These are phyloP conservation scores for Jaculus jaculus DNA, from an alignment of 2,113 vertebrate species.

Conservation along the genomic window DNA sequence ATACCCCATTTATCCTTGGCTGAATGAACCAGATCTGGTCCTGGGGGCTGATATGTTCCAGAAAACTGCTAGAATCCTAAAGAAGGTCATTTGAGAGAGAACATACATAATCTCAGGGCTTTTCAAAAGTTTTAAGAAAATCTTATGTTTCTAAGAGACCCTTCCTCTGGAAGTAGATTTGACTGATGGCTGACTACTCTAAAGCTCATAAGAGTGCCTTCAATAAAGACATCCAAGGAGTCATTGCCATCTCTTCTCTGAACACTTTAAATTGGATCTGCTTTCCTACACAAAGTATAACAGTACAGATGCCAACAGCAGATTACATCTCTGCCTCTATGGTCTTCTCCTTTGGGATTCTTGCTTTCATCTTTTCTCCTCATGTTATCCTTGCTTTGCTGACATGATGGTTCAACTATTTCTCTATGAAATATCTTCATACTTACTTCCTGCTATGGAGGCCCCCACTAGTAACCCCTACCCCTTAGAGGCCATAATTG, in stretches of 20 bases:
- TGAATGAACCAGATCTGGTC: not conserved
- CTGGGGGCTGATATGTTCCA: not conserved
- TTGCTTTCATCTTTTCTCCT: not conserved
- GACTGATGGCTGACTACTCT: not conserved
- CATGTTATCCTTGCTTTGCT: not conserved
- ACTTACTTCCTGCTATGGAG: not conserved
- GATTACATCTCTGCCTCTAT: not conserved
- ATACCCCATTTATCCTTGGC: not conserved
- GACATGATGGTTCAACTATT: accelerated
- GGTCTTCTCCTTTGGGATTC: not conserved
- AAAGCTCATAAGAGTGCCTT: not conserved
- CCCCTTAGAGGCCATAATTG: not conserved
- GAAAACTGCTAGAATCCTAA: not conserved
- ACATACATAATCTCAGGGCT: not conserved
- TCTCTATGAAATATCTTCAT: not conserved
- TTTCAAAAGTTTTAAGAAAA: slow-evolving; percentile 23
- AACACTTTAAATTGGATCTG: not conserved
- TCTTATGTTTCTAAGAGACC: not conserved
- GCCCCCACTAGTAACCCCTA: too few species aligned
- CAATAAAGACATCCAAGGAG: not conserved
- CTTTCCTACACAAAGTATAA: too few species aligned
- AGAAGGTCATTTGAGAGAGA: not conserved
- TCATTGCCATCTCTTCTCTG: not conserved
- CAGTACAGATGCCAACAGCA: accelerated
- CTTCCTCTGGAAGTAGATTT: not conserved